A percentile compares a stretch with the other conserved stretches of the same genome.
These are phyloP conservation scores for Cataglyphis cursor DNA, from an alignment of 2,888 invertebrate species.

Conservation along the genomic window DNA sequence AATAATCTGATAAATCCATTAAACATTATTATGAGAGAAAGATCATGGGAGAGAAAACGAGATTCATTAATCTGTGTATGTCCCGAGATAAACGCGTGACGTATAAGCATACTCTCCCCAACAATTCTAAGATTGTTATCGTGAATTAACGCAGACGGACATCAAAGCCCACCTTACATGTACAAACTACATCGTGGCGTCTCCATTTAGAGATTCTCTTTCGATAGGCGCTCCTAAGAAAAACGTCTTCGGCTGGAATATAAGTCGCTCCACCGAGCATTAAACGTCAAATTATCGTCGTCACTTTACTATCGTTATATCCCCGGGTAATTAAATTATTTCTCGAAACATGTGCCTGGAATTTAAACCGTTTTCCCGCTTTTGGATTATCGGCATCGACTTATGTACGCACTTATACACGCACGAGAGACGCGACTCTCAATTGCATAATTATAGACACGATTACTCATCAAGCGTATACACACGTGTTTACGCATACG, in stretches of 20 bases:
- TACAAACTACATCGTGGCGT: conserved; percentile 12
- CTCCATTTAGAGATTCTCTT: conserved; percentile 3
- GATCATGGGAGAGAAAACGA: background rate
- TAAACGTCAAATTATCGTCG: conserved; percentile 68
- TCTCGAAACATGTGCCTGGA: conserved; percentile 54
- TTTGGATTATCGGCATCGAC: conserved; percentile 65
- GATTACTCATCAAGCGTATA: conserved; percentile 66
- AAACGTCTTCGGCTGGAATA: background rate
- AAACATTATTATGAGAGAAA: background rate
- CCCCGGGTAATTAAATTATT: conserved; percentile 74
- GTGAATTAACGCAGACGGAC: conserved; percentile 29
- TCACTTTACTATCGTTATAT: conserved; percentile 62
- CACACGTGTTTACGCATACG: conserved; percentile 37
- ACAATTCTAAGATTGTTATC: conserved; percentile 22
- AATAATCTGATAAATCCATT: background rate
- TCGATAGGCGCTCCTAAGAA: background rate
- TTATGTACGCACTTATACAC: conserved; percentile 41
- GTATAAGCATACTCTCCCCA: background rate
- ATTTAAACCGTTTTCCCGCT: conserved; percentile 70
- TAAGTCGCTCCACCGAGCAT: conserved; percentile 8
- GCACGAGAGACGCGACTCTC: conserved; percentile 59
- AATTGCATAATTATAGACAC: conserved; percentile 73
- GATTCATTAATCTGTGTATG: background rate
- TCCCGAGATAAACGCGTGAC: background rate
- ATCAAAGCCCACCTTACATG: conserved; percentile 7